Evolutionary conservation across 2,888 invertebrate genomes (phyloP).

Genomic region (Caradrina kadenii): DNA sequence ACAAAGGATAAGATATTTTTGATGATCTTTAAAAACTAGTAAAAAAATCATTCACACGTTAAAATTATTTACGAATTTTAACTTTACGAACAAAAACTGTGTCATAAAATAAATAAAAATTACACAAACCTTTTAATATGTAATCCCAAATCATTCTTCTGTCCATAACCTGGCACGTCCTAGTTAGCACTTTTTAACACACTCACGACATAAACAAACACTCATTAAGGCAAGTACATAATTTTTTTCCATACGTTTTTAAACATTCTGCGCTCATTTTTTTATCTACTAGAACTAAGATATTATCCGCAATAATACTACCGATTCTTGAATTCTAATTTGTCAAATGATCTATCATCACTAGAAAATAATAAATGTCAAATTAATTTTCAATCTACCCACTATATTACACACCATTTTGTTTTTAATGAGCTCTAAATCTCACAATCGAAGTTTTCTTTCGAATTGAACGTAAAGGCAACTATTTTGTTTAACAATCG

Average conservation of each 20-base stretch:
- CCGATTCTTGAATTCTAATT: background rate
- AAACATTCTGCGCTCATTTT: background rate
- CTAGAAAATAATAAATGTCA: background rate
- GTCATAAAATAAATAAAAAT: background rate
- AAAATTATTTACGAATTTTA: too few species aligned
- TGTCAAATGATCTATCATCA: background rate
- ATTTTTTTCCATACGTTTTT: background rate
- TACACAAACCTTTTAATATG: background rate
- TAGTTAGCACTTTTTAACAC: background rate
- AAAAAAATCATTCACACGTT: too few species aligned
- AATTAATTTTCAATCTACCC: slow-evolving; percentile 11
- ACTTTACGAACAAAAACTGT: background rate
- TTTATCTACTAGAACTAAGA: background rate
- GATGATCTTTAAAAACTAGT: too few species aligned
- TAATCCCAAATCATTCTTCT: background rate
- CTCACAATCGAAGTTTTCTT: slow-evolving; percentile 70
- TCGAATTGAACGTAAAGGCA: slow-evolving; percentile 22
- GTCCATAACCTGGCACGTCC: background rate
- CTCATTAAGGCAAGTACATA: background rate
- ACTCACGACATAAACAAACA: background rate
- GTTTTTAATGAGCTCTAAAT: slow-evolving; percentile 55
- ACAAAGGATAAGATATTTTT: background rate
- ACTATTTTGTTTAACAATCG: background rate
- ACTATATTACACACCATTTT: background rate
- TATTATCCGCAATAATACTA: background rate